Base-by-base conservation (phyloP, 1,140 invertebrate species). In the Bombus waltoni region DNA sequence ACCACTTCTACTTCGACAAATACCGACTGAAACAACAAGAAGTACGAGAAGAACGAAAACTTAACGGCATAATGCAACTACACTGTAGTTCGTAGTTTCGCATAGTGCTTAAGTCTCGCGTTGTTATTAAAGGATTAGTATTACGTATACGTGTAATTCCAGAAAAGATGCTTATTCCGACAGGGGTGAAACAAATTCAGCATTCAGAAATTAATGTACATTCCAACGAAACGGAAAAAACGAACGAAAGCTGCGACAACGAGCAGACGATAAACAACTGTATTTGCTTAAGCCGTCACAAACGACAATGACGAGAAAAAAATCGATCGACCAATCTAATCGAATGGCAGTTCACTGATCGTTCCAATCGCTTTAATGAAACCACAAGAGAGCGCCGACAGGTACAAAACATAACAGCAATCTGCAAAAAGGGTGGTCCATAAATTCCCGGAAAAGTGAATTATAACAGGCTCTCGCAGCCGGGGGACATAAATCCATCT, bases 1-100 rank as follows among this genome's bases (percentile, higher is more conserved):
- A 32, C 28, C 42, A 44, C 9, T 47, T 42, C 42, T 22, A 44
- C 44, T 74, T 53, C 22, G 53, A 47, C 42, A 74, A 74, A 47
- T 74, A 74, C 28, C 42, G 9, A 38, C n/a, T 74, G 72, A 74
- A 38, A 74, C 44, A 74, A 53, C 47, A 74, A 18, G 72, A 40
- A 32, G 72, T 47, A 53, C 18, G 42, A 53, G n/a, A 32, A 47
- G 42, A 74, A 53, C 38, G 42, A 74, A 25, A 53, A 74, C n/a
- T 40, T 47, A 9, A 15, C 42, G 28, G 42, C 35, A 74, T 35
- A 53, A 74, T 74, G n/a, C 25, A 74, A 25, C 42, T 47, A 47
- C 18, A 53, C 47, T 8, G 5, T 53, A 53, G 47, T 53, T 32
- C 25, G 22, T 25, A n/a, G 42, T n/a, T 42, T n/a, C 44, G n/a